Percentiles rank a stretch among this genome's conserved stretches.
These are phyloP conservation scores for Nothocercus julius DNA, from an alignment of 2,113 vertebrate species.

Conservation along the genomic window DNA sequence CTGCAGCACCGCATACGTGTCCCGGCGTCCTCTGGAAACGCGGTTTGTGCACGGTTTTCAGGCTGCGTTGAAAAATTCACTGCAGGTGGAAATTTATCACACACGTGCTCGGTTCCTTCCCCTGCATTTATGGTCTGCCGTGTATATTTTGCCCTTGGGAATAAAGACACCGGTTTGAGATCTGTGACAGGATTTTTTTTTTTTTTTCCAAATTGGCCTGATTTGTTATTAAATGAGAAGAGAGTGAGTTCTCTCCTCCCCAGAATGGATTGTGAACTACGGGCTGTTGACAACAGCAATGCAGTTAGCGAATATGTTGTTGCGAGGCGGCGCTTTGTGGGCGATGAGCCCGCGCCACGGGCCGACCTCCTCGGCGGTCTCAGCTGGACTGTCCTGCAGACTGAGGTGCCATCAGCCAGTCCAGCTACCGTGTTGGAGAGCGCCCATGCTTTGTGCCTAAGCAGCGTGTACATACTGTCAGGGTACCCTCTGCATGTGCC, in stretches of 20 bases:
- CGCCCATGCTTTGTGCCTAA: neutral
- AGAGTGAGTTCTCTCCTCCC: constrained; percentile 19
- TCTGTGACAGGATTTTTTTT: neutral
- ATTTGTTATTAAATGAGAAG: constrained; percentile 60
- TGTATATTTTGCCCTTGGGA: constrained; percentile 14
- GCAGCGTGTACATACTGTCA: neutral
- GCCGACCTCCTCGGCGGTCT: neutral
- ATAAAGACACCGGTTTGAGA: neutral
- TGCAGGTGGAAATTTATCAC: constrained; percentile 31
- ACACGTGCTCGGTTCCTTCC: neutral
- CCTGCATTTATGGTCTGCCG: neutral
- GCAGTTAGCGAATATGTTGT: constrained; percentile 31
- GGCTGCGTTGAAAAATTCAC: constrained; percentile 1
- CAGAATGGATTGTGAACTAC: neutral
- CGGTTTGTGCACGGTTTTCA: neutral
- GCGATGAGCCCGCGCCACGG: neutral
- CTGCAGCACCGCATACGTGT: rapidly evolving
- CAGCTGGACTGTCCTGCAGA: neutral
- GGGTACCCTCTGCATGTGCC: neutral
- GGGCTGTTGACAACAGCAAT: constrained; percentile 40
- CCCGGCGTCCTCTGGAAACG: neutral
- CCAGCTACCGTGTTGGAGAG: neutral
- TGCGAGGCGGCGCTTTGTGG: neutral
- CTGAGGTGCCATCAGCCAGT: neutral
- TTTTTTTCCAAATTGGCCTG: constrained; percentile 30